Evolutionary conservation across 2,888 invertebrate genomes (phyloP).

Genomic region (Drosophila antonietae): DNA sequence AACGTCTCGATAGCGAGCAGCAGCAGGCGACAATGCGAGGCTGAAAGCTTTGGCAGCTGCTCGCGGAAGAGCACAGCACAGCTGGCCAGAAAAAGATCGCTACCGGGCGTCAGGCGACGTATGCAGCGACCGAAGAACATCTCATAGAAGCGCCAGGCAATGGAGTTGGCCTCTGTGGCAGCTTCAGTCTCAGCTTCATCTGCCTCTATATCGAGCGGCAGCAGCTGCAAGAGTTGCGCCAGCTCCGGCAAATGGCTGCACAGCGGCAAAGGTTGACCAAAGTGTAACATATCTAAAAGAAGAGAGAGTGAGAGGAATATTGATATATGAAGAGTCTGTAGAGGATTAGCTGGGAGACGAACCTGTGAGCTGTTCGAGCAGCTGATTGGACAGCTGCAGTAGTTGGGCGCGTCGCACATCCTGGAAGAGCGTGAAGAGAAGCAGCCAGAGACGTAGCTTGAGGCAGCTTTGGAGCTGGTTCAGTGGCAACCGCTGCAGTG

Average conservation of each 20-base stretch:
- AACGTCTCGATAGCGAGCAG: conserved; percentile 76
- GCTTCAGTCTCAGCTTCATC: background rate
- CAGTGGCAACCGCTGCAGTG: conserved; percentile 73
- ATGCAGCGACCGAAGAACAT: conserved; percentile 72
- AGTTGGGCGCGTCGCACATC: conserved; percentile 64
- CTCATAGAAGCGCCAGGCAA: conserved; percentile 75
- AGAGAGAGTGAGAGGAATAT: background rate
- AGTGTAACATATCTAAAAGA: conserved; percentile 78
- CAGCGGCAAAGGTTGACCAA: conserved; percentile 78
- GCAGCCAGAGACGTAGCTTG: conserved; percentile 75
- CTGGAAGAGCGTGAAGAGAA: conserved; percentile 74
- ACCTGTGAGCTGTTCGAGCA: conserved; percentile 60
- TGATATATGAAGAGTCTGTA: background rate
- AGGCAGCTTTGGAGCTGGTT: conserved; percentile 62
- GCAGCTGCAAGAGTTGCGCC: conserved; percentile 63
- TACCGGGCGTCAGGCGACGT: conserved; percentile 60
- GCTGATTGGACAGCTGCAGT: conserved; percentile 45
- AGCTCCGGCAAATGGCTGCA: conserved; percentile 71
- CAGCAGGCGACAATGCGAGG: conserved; percentile 66
- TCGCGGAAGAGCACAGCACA: conserved; percentile 54
- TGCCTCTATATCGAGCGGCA: conserved; percentile 37
- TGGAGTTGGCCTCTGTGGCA: conserved; percentile 12
- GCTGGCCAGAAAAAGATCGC: conserved; percentile 66
- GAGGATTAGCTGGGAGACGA: background rate
- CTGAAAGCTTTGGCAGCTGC: conserved; percentile 35